Evolutionary conservation across 2,888 invertebrate species (phyloP).

Genomic region (Lathronympha strigana): DNA sequence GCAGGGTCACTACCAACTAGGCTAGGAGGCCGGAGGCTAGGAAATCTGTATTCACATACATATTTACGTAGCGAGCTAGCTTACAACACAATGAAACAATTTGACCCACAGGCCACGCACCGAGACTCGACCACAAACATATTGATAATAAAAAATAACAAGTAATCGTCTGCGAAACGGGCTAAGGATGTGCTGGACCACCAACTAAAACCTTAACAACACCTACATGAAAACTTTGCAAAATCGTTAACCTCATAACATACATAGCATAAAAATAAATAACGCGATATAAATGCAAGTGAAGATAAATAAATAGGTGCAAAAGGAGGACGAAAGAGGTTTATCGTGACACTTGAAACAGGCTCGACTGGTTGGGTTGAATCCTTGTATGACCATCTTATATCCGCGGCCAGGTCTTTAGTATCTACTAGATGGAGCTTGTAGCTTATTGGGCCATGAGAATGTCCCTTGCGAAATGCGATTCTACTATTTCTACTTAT

Average conservation of each 20-base stretch:
- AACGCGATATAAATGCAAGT: constrained; percentile 33
- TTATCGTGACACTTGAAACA: constrained; percentile 50
- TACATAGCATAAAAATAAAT: constrained; percentile 40
- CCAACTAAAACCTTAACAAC: constrained; percentile 19
- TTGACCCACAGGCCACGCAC: neutral
- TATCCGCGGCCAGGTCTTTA: neutral
- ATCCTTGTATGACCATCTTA: constrained; percentile 46
- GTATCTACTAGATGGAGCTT: neutral
- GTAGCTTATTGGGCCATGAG: too few relatives aligned
- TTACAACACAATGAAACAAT: too few relatives aligned
- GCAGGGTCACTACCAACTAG: too few relatives aligned
- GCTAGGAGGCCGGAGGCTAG: too few relatives aligned
- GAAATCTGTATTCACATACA: too few relatives aligned
- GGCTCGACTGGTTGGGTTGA: constrained; percentile 50
- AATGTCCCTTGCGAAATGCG: too few relatives aligned
- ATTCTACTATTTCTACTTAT: too few relatives aligned
- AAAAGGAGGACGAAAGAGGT: constrained; percentile 42
- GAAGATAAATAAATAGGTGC: constrained; percentile 41
- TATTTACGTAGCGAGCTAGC: too few relatives aligned
- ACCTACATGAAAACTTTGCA: constrained; percentile 28
- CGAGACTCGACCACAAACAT: neutral
- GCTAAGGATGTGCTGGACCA: neutral
- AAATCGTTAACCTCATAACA: constrained; percentile 40
- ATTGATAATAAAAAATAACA: neutral
- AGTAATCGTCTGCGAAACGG: neutral